Evolutionary conservation across 2,113 vertebrate genomes (phyloP), one percentile per base, ranked within the genome.

Genomic region (Oryzias melastigma): DNA sequence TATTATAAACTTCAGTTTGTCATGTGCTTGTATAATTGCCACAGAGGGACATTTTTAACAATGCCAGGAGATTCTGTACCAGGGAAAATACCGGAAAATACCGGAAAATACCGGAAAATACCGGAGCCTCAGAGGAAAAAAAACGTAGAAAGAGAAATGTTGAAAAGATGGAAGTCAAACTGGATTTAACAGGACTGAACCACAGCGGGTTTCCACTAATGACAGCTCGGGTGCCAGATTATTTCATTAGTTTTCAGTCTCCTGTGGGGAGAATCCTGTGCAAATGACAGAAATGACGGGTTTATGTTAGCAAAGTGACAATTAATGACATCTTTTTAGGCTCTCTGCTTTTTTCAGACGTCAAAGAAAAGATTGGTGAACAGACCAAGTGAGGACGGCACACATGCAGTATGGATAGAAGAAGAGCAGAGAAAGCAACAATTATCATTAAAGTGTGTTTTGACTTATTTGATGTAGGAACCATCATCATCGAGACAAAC

Each of bases 261-360:
- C 79, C 71, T 54, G 71, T 24, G 52, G 73, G 64, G 51, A 67
- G 68, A 71, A 42, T 58, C 77, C 77, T 82, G 56, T 72, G 61
- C 73, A 74, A 81, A 77, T 80, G 45, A 64, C 53, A 58, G 53
- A 73, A 82, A 61, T 62, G 84, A 84, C 81, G 75, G 68, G 52
- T 68, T 83, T 72, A 62, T 82, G 72, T 73, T 87, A 82, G 86
- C 84, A 78, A 78, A 70, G 75, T 77, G 88, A 77, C 83, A 75
- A 69, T 82, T 83, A 82, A 88, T 81, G 80, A 51, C 73, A 64
- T 81, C 74, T 68, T 57, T 62, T 63, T 78, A 22, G 50, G 76
- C 78, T 83, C 62, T 87, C 78, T 82, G 56, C 75, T 67, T 83
- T 62, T 25, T 69, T 76, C 71, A 72, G 59, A 64, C 4, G 52